A percentile compares a stretch with the other conserved stretches of the same genome.
Evolutionary conservation across 2,113 vertebrate species (phyloP).

Genomic region (Pelodiscus sinensis): DNA sequence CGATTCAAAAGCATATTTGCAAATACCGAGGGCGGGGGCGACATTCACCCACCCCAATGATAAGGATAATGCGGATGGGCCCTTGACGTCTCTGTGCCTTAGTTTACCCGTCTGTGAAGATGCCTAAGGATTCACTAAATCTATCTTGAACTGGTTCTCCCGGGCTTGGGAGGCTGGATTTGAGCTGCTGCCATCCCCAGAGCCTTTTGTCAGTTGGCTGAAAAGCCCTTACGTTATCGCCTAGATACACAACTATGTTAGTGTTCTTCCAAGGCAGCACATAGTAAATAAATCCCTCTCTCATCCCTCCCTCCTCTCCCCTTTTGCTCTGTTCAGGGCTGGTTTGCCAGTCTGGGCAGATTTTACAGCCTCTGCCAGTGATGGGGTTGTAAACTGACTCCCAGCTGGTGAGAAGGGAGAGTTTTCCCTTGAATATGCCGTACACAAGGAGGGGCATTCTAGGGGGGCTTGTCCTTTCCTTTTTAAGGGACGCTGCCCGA

Average conservation of each 20-base stretch:
- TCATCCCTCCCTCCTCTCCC: not conserved
- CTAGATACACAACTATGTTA: not conserved
- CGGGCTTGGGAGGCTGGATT: not conserved
- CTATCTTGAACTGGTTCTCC: not conserved
- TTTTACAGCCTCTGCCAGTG: not conserved
- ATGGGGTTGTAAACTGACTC: not conserved
- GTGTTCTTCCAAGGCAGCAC: not conserved
- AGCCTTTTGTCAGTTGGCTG: not conserved
- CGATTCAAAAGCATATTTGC: not conserved
- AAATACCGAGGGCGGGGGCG: not conserved
- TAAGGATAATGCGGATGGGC: not conserved
- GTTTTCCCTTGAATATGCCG: not conserved
- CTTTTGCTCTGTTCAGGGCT: not conserved
- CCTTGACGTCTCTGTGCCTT: not conserved
- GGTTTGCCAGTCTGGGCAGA: not conserved
- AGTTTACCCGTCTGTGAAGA: not conserved
- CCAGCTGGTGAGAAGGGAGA: not conserved
- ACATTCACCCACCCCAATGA: not conserved
- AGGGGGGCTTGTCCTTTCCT: not conserved
- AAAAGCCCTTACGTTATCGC: not conserved
- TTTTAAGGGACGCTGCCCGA: not conserved
- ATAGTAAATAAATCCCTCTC: not conserved
- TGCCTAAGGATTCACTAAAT: not conserved
- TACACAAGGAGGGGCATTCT: not conserved
- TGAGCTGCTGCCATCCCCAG: not conserved